These are phyloP conservation scores for Taxidea taxus DNA, from an alignment of 2,113 vertebrate genomes.

Conservation along the genomic window DNA sequence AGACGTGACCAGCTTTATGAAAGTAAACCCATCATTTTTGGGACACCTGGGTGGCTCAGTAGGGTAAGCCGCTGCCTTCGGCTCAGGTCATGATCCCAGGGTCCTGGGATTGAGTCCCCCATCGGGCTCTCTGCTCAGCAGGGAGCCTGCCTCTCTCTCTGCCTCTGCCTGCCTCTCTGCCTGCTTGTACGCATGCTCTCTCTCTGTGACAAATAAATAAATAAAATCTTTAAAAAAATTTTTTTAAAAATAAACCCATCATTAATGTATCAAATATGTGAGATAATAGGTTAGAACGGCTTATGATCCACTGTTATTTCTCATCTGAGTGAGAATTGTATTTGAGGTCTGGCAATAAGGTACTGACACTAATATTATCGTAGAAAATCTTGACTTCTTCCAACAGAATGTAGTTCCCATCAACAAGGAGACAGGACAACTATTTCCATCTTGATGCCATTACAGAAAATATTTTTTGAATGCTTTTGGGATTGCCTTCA, in stretches of 20 bases:
- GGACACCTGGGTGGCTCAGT: too few relatives aligned
- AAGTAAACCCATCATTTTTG: not conserved
- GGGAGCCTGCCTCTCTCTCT: too few relatives aligned
- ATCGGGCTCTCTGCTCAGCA: too few relatives aligned
- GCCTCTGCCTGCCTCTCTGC: too few relatives aligned
- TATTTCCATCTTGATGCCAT: not conserved
- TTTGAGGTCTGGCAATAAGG: not conserved
- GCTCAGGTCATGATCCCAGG: too few relatives aligned
- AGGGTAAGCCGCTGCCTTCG: too few relatives aligned
- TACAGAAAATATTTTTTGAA: not conserved
- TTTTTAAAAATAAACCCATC: not conserved
- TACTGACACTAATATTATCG: not conserved
- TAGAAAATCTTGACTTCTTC: not conserved
- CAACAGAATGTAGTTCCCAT: not conserved
- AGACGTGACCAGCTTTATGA: not conserved
- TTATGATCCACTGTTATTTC: not conserved
- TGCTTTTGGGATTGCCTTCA: constrained; percentile 13
- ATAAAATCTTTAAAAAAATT: too few relatives aligned
- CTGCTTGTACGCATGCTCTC: too few relatives aligned
- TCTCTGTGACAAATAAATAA: too few relatives aligned
- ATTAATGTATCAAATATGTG: not conserved
- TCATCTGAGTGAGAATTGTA: not conserved
- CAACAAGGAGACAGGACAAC: not conserved
- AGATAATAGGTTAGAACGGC: not conserved
- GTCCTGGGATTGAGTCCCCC: too few relatives aligned